Evolutionary conservation across 2,888 invertebrate genomes (phyloP).

Genomic region (Hypsopygia costalis): DNA sequence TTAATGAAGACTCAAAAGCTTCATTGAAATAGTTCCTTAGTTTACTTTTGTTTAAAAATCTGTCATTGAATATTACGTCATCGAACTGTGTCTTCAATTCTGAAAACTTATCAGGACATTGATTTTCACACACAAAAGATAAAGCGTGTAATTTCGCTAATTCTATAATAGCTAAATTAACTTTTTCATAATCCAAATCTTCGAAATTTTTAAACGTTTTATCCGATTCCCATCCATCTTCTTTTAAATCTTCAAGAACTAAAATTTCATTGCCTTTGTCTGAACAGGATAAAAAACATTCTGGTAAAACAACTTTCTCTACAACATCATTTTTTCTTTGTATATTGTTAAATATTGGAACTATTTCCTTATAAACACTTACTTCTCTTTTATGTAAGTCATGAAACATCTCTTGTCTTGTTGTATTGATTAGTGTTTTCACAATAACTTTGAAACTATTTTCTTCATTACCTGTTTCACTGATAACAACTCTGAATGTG

Average conservation of each 20-base stretch:
- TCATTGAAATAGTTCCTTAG: conserved; percentile 53
- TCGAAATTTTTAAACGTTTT: conserved; percentile 37
- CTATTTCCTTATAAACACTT: conserved; percentile 43
- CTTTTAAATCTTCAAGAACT: conserved; percentile 53
- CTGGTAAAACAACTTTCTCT: conserved; percentile 53
- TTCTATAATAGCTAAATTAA: conserved; percentile 40
- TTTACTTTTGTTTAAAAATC: conserved; percentile 55
- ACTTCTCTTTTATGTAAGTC: conserved; percentile 63
- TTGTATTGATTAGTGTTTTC: conserved; percentile 60
- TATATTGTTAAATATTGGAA: conserved; percentile 40
- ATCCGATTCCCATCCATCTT: conserved; percentile 45
- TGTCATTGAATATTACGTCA: conserved; percentile 53
- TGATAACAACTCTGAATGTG: conserved; percentile 56
- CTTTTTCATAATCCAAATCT: conserved; percentile 40
- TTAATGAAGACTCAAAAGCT: conserved; percentile 53
- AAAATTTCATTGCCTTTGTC: conserved; percentile 54
- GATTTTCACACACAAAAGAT: conserved; percentile 46
- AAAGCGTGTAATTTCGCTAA: conserved; percentile 63
- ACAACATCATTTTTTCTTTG: conserved; percentile 27
- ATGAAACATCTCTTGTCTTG: conserved; percentile 55
- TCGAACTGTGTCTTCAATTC: conserved; percentile 36
- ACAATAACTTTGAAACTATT: conserved; percentile 49
- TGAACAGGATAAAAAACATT: conserved; percentile 42
- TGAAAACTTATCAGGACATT: conserved; percentile 29
- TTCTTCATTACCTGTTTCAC: conserved; percentile 33